Base-by-base conservation (phyloP, 2,888 invertebrate species). In the Epinotia brunnichana region DNA sequence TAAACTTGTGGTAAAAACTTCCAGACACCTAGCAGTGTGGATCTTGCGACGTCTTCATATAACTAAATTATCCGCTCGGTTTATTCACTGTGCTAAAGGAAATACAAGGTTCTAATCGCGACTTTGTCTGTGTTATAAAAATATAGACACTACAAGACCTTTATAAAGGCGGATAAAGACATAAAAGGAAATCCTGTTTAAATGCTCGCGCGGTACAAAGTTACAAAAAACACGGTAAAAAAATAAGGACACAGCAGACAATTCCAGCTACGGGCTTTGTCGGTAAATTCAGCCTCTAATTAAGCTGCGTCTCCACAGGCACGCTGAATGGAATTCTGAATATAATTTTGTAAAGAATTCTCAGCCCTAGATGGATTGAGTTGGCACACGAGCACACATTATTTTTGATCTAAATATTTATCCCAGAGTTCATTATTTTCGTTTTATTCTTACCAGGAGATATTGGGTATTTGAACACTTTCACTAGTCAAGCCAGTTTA, bases 311-410 rank as follows among this genome's bases (percentile, higher is more conserved):
- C 61, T 70, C 70, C 44, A 24, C 35, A 24, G 21, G 13, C 17
- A 9, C 56, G 19, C 19, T 17, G 61, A 63, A 44, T 63, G 44
- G 17, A 19, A 63, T 70, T 70, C 57, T 19, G 35, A 62, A 70
- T 70, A 70, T 70, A 62, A 56, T 48, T 56, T 41, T 39, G 63
- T 35, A 62, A 62, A 70, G 53, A 51, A 62, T 57, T 57, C 19
- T 19, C 19, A 70, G 44, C 19, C 54, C 54, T 51, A 24, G 24
- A 53, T 41, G 44, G 54, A 62, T 61, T 19, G 35, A 17, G 2
- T 13, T n/a, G 54, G 19, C 21, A 41, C 29, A 69, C 13, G 39
- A 53, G 13, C 53, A 53, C 9, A 17, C 35, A 9, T 9, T 9
- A 9, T 35, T 17, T 39, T 35, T 11, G 13, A 4, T 24, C 9